Conservation (phyloP, 2,797 vertebrate species). For the Oophaga sylvatica region DNA sequence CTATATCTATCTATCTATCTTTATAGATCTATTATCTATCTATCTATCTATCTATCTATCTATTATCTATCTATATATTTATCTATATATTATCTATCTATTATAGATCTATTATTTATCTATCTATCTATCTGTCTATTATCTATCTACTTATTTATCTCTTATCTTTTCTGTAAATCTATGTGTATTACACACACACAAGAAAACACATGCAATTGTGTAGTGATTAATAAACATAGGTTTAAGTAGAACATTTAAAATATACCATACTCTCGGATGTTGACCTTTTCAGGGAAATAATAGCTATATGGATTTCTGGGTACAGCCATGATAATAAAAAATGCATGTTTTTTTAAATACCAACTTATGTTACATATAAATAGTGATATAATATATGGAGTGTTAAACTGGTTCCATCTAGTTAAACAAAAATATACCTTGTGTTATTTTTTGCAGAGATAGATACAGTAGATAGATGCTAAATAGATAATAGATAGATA, state of each 20-base stretch:
- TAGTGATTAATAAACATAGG: neutral
- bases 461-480: neutral
- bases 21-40: no score
- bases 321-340: conserved; percentile 14
- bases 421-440: neutral
- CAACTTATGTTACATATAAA: conserved; percentile 29
- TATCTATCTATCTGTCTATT: no score
- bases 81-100: no score
- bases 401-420: neutral
- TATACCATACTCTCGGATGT: neutral
- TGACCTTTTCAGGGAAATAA: conserved; percentile 31
- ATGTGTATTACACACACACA: no score
- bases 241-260: neutral
- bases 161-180: neutral
- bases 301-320: conserved; percentile 20
- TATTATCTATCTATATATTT: no score
- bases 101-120: no score
- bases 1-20: no score
- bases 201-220: neutral
- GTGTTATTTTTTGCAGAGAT: neutral
- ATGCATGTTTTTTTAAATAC: conserved; percentile 35
- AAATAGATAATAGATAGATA: conserved; percentile 9
- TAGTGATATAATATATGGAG: neutral
- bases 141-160: neutral
- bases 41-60: no score